Percentiles rank a stretch among this genome's conserved stretches.
Evolutionary conservation across 2,113 vertebrate species (phyloP).

Genomic region (Neopipo cinnamomea): DNA sequence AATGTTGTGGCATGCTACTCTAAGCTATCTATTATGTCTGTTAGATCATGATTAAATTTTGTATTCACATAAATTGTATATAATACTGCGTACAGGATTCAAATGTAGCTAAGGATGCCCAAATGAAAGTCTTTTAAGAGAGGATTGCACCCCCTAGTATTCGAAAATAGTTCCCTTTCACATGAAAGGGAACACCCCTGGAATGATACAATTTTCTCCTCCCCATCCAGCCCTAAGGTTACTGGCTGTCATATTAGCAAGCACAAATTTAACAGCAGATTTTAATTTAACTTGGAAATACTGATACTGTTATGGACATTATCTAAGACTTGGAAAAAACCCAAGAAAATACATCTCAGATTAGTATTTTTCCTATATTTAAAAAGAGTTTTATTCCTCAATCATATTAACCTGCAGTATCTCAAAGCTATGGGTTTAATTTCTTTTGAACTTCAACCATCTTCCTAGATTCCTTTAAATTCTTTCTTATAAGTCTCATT

Average conservation of each 20-base stretch:
- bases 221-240: background rate
- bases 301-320: background rate
- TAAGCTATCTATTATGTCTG: background rate
- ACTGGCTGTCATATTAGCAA: background rate
- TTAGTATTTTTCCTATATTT: background rate
- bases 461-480: background rate
- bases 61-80: background rate
- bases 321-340: background rate
- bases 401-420: background rate
- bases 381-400: background rate
- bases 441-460: constrained; percentile 28
- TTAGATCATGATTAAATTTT: background rate
- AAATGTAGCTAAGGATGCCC: background rate
- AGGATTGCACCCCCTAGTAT: background rate
- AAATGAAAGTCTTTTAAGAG: background rate
- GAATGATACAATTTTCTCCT: background rate
- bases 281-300: background rate
- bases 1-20: background rate
- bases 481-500: constrained; percentile 7
- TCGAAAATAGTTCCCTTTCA: background rate
- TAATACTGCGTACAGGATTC: background rate
- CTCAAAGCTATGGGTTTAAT: constrained; percentile 22
- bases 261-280: background rate
- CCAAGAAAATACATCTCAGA: background rate
- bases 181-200: background rate